Evolutionary conservation across 37 sponge, comb jelly and placozoan species (phyloP), one percentile per base, ranked within the genome.

Genomic region (Lycopodina hypogea): DNA sequence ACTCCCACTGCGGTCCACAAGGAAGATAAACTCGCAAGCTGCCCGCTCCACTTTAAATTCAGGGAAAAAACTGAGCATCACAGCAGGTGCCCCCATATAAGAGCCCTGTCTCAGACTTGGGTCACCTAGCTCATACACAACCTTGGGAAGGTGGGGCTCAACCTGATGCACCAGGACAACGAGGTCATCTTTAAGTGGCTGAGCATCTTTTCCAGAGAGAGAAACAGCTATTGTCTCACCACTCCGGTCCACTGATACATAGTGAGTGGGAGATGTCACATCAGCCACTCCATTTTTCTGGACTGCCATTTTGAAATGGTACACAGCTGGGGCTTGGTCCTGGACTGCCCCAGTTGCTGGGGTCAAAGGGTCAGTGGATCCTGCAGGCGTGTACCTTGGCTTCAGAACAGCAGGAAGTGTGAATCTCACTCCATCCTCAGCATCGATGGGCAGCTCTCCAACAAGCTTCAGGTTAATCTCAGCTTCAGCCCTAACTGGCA

Each of bases 1-100:
- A 45, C 90, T 89, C 22, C 90, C 93, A 79, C 93, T 93, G 74
- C 90, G 90, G 56, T 93, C 93, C 21, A 93, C 80, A 28, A 93
- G 72, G 34, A 93, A 93, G 28, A 93, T 72, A 39, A 82, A 89
- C 73, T 93, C 93, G 33, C 89, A 76, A 45, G 48, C 48, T 0
- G 78, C 55, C n/a, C 55, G 81, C 39, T 39, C 73, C 34, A 35
- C 56, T 19, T 70, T 9, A 36, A 86, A 90, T 63, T 86, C 24
- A 22, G 91, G 91, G 53, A 82, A 86, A 79, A 90, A 90, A 55
- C 63, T 82, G 56, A 90, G 67, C 83, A 90, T 86, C 17, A 90
- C 87, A 38, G 87, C 83, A n/a, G 78, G 67, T 29, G 40, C 50
- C 26, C 59, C 68, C 77, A 90, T 84, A 69, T 53, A 83, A 32